Percentiles rank a stretch among this genome's conserved stretches.
Evolutionary conservation across 1,140 invertebrate species (phyloP).

Genomic region (Dryas iulia): DNA sequence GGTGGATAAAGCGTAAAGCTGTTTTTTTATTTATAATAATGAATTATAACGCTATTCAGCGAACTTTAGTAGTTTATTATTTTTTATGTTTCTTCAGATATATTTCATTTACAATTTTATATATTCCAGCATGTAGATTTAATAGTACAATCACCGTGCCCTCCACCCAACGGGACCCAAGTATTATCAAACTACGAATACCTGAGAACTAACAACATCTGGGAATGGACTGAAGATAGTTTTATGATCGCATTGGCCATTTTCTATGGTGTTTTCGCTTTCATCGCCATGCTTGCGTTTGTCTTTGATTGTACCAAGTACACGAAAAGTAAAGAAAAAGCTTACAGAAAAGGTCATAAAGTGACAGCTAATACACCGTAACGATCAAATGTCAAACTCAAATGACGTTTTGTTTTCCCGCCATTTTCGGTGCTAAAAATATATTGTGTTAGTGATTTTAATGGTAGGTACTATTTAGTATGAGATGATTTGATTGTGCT

Average conservation of each 20-base stretch:
- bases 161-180: constrained; percentile 87
- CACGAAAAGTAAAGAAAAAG: constrained; percentile 59
- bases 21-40: no score
- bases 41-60: no score
- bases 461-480: no score
- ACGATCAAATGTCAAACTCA: not conserved
- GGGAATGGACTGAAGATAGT: constrained; percentile 79
- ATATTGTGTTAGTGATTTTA: constrained; percentile 22
- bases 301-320: constrained; percentile 81
- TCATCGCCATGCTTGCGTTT: constrained; percentile 81
- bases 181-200: constrained; percentile 83
- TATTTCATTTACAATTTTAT: constrained; percentile 20
- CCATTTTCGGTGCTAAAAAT: constrained; percentile 23
- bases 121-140: constrained; percentile 87
- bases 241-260: constrained; percentile 81
- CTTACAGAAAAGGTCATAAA: constrained; percentile 66
- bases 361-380: constrained; percentile 73
- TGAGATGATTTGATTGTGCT: no score
- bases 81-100: no score
- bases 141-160: constrained; percentile 89
- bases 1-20: no score
- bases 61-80: no score
- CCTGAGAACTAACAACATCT: constrained; percentile 68
- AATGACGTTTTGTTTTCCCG: constrained; percentile 1
- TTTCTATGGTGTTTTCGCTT: constrained; percentile 81